Base-by-base conservation (phyloP, 1,140 invertebrate species). In the Drusus annulatus region DNA sequence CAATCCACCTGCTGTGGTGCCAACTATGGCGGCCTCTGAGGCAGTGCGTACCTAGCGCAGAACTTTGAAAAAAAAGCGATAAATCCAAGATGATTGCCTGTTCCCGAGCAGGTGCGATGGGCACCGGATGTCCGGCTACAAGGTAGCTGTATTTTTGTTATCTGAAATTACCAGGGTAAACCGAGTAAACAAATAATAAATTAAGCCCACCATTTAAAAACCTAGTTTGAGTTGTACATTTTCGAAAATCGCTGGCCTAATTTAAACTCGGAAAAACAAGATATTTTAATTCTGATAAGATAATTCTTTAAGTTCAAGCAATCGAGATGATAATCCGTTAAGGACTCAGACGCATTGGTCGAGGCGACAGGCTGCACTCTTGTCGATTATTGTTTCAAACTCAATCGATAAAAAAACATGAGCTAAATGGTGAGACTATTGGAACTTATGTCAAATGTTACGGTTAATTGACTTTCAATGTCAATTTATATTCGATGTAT, bases 81-180 rank as follows among this genome's bases (percentile, higher is more conserved):
- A 81, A 81, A 81, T 81, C 65, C 50, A 51, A 69, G 58, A 75
- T 69, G 78, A 81, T 79, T 76, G 80, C 56, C 71, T 36, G 56
- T 19, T 60, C 50, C 23, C 13, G 63, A 79, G 23, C 81, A 79
- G 81, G 81, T 79, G 74, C 79, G 81, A 82, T 82, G 74, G 77
- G 52, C 54, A 82, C 23, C 60, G 81, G 81, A 82, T 74, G 63
- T 82, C 81, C 81, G 81, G 17, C 28, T 56, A 78, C 76, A 81
- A 56, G 68, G 69, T 28, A 79, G 31, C 36, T 65, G 31, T 77
- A 82, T 82, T 79, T 81, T 77, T 69, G 76, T 52, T 17, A 45
- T 51, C 58, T 28, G 69, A 54, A 74, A 74, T 56, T 74, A 54
- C 69, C 51, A 19, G 19, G 51, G 45, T 5, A 52, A 74, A 31